Conservation (phyloP, 2,888 invertebrate species). For the Chydorus sphaericus region DNA sequence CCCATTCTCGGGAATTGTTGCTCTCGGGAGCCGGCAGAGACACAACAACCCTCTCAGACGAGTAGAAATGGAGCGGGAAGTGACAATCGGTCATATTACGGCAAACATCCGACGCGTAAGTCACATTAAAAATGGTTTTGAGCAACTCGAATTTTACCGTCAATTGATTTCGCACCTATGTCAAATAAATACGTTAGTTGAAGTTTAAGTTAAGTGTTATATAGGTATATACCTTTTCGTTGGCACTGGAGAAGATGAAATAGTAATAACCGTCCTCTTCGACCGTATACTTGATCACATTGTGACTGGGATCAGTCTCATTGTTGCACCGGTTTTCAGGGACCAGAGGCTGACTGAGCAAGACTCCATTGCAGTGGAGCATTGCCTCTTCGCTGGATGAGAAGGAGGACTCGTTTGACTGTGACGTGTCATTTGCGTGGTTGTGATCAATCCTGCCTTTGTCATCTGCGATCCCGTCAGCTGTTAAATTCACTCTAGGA, state of each 20-base stretch:
- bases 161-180: slow-evolving; percentile 49
- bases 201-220: slow-evolving; percentile 2
- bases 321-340: slow-evolving; percentile 42
- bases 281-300: slow-evolving; percentile 36
- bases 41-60: slow-evolving; percentile 49
- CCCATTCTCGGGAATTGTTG: slow-evolving; percentile 34
- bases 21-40: slow-evolving; percentile 39
- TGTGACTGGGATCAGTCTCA: slow-evolving; percentile 15
- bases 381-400: slow-evolving; percentile 64
- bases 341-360: slow-evolving; percentile 52
- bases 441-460: slow-evolving; percentile 37
- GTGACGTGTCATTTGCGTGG: slow-evolving; percentile 43
- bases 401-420: slow-evolving; percentile 64
- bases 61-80: slow-evolving; percentile 49
- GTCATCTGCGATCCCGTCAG: slow-evolving; percentile 47
- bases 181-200: background rate
- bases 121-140: slow-evolving; percentile 52
- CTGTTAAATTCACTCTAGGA: background rate
- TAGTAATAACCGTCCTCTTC: slow-evolving; percentile 65
- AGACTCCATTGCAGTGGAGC: slow-evolving; percentile 53
- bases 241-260: slow-evolving; percentile 68
- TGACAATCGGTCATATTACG: slow-evolving; percentile 48
- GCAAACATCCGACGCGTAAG: slow-evolving; percentile 44
- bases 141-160: slow-evolving; percentile 51
- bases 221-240: slow-evolving; percentile 34